Evolutionary conservation across 2,888 invertebrate genomes (phyloP).

Genomic region (Rhorus exstirpatorius): DNA sequence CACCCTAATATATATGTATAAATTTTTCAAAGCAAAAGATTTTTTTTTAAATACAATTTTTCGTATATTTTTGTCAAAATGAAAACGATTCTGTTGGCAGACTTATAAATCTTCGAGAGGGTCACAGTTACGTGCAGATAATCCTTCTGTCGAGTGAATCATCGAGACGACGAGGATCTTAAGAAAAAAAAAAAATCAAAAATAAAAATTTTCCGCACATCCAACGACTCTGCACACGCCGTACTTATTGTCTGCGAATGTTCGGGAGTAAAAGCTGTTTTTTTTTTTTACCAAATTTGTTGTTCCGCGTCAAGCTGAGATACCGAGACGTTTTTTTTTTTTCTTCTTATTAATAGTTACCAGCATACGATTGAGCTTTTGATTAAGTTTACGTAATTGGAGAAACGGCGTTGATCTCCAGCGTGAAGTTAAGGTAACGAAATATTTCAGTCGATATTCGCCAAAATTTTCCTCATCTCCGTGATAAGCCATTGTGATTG

Average conservation of each 20-base stretch:
- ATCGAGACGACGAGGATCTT: conserved; percentile 70
- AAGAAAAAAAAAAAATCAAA: conserved; percentile 11
- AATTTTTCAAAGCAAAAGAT: not conserved
- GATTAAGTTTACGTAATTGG: conserved; percentile 36
- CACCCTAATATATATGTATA: too few relatives aligned
- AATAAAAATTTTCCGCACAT: conserved; percentile 28
- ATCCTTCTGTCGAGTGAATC: conserved; percentile 77
- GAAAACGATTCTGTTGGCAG: conserved; percentile 69
- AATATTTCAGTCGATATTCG: conserved; percentile 20
- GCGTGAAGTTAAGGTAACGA: conserved; percentile 30
- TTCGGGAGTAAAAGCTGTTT: conserved; percentile 23
- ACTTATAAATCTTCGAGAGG: conserved; percentile 81
- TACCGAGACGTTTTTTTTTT: conserved; percentile 25
- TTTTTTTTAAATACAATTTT: not conserved
- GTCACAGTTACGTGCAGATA: conserved; percentile 82
- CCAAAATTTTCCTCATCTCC: conserved; percentile 29
- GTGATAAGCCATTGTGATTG: conserved; percentile 62
- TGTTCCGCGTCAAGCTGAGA: conserved; percentile 23
- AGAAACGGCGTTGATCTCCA: conserved; percentile 43
- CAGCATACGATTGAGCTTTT: conserved; percentile 58
- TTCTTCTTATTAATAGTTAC: conserved; percentile 56
- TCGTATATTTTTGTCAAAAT: not conserved
- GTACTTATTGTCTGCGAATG: conserved; percentile 57
- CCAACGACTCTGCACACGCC: conserved; percentile 25
- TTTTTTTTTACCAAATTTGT: conserved; percentile 5